Base-by-base conservation (phyloP, 2,113 vertebrate genomes). In the Corythornis vintsioides region DNA sequence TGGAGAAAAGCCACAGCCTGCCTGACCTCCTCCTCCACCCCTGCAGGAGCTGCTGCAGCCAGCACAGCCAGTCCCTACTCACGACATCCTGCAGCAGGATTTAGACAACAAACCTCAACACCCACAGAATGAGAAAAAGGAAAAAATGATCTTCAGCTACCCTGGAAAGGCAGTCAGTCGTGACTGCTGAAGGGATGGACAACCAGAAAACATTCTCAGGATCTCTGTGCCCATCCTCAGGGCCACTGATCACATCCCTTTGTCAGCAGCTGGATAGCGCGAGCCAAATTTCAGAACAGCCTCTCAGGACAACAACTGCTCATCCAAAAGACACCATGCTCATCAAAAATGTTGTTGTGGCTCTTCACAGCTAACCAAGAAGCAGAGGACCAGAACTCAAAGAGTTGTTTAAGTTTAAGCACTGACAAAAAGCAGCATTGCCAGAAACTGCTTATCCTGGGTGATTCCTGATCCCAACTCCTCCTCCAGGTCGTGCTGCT, bases 121-220 rank as follows among this genome's bases (percentile, higher is more conserved):
- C 73, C 80, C 83, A 77, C n/a, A 7, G 45, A 15, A 74, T 2
- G 60, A 78, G 29, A 7, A 52, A 52, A 79, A 67, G 18, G 56
- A 59, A 71, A 78, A 78, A 72, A 11, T 45, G 12, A 4, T 7
- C 2, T 33, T 47, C 19, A 0, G 6, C 6, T n/a, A 64, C 26
- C 29, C 63, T n/a, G n/a, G 14, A 59, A 16, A 26, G 43, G 42
- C 7, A 0, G 13, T 5, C 0, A 1, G 35, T 8, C 28, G 48
- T 5, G 40, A 43, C 35, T 50, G 67, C 60, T 60, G 81, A 64
- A 53, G 77, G 1, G 1, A 56, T 7, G 38, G 66, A 20, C 65
- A 47, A 66, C 40, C 53, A 15, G 12, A 40, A 86, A 77, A 33
- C 0, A 1, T 47, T 28, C 57, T 47, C 3, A 5, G 43, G 29